Percentiles rank a stretch among this genome's conserved stretches.
Evolutionary conservation across 2,113 vertebrate species (phyloP).

Genomic region (Poecilia latipinna): DNA sequence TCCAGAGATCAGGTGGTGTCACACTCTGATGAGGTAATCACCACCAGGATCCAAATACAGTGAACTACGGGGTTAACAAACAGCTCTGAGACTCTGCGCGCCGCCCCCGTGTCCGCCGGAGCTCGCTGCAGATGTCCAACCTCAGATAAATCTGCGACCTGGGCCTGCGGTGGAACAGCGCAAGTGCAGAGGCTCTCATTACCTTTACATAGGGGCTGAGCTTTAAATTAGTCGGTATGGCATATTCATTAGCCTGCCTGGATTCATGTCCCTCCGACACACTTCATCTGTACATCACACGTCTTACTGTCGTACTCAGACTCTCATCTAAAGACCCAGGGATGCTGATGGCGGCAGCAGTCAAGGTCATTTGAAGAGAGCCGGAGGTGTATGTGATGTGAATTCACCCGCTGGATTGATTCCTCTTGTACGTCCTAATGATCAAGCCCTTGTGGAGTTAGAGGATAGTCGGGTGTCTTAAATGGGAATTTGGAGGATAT

Average conservation of each 20-base stretch:
- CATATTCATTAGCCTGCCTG: conserved; percentile 61
- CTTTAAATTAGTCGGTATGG: conserved; percentile 61
- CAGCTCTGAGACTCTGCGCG: conserved; percentile 26
- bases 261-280: conserved; percentile 41
- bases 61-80: conserved; percentile 21
- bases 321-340: conserved; percentile 66
- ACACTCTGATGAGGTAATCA: conserved; percentile 47
- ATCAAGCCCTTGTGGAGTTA: conserved; percentile 74
- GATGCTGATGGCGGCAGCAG: conserved; percentile 44
- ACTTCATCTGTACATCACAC: conserved; percentile 69
- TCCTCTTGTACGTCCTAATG: conserved; percentile 72
- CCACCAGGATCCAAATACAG: conserved; percentile 8
- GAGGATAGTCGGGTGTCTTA: conserved; percentile 69
- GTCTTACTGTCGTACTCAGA: conserved; percentile 61
- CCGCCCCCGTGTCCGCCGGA: conserved; percentile 12
- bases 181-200: conserved; percentile 43
- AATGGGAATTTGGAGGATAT: conserved; percentile 60
- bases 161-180: conserved; percentile 14
- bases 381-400: conserved; percentile 73
- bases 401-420: conserved; percentile 74
- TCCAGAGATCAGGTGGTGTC: conserved; percentile 25
- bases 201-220: conserved; percentile 47
- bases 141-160: conserved; percentile 27
- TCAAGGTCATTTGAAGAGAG: conserved; percentile 77
- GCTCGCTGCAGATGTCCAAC: conserved; percentile 33